Percentiles rank a stretch among this genome's conserved stretches.
These are phyloP conservation scores for Dendrocincla fuliginosa DNA, from an alignment of 2,797 vertebrate species.

Conservation along the genomic window DNA sequence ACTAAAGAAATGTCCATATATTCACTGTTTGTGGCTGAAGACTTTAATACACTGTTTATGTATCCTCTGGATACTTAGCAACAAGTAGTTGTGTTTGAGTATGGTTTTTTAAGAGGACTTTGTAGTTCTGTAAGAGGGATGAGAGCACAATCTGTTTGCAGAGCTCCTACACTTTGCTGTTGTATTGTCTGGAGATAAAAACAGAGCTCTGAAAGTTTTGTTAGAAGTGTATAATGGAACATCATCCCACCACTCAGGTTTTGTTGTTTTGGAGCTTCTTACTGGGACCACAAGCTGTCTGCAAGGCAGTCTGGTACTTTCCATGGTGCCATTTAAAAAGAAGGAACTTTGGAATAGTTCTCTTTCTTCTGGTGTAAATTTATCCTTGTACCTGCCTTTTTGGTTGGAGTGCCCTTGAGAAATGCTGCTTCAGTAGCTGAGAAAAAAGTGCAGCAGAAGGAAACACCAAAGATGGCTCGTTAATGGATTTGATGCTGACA, in stretches of 20 bases:
- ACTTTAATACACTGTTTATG: accelerated
- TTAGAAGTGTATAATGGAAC: neutral
- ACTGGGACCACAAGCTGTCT: neutral
- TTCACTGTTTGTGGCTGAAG: neutral
- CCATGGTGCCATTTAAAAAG: neutral
- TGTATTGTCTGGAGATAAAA: neutral
- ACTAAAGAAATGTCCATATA: neutral
- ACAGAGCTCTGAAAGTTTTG: neutral
- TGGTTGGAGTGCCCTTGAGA: constrained; percentile 16
- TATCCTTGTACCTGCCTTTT: neutral
- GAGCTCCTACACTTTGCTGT: neutral
- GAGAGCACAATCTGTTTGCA: neutral
- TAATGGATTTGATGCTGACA: constrained; percentile 26
- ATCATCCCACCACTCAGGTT: neutral
- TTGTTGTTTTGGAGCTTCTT: neutral
- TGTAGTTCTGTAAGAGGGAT: neutral
- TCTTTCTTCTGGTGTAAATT: neutral
- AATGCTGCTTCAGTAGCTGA: neutral
- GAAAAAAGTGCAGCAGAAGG: neutral
- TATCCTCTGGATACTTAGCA: neutral
- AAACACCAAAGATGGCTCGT: neutral
- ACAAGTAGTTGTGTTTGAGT: neutral
- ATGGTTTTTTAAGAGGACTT: neutral
- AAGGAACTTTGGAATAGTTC: neutral
- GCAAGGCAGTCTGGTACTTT: neutral